A percentile compares a stretch with the other conserved stretches of the same genome.
These are phyloP conservation scores for Gymnoscelis rufifasciata DNA, from an alignment of 2,888 invertebrate species.

Conservation along the genomic window DNA sequence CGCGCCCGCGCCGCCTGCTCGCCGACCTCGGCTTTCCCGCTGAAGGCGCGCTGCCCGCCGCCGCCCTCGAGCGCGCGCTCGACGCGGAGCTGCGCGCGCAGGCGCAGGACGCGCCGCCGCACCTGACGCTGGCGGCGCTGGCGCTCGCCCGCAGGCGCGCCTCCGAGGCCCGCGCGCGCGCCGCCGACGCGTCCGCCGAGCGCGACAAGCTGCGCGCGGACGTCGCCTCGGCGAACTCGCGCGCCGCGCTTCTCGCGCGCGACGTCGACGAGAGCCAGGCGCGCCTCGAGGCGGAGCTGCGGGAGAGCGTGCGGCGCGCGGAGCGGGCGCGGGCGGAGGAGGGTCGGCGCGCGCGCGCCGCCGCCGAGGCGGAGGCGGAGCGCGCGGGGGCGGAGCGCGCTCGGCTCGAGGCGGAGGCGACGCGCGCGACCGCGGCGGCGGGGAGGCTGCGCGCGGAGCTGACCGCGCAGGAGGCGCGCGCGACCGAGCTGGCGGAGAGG, in stretches of 20 bases:
- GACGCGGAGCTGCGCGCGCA: conserved; percentile 80
- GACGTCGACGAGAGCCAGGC: conserved; percentile 95
- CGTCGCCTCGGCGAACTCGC: conserved; percentile 88
- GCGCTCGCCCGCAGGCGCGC: conserved; percentile 83
- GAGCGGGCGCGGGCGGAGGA: conserved; percentile 89
- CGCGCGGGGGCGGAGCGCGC: conserved; percentile 87
- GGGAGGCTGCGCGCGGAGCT: conserved; percentile 56
- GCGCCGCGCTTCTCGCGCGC: conserved; percentile 89
- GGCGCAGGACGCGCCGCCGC: conserved; percentile 25
- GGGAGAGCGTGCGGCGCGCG: conserved; percentile 81
- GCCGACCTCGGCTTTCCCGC: conserved; percentile 83
- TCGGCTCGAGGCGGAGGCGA: conserved; percentile 70
- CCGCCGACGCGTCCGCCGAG: conserved; percentile 84
- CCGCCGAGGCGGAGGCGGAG: conserved; percentile 93
- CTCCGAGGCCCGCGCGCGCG: conserved; percentile 85
- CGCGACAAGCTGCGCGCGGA: conserved; percentile 89
- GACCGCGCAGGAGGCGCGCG: conserved; percentile 20
- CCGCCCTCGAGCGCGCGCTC: conserved; percentile 79
- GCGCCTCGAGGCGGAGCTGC: conserved; percentile 84
- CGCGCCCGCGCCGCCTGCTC: conserved; percentile 81
- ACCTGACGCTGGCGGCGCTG: conserved; percentile 81
- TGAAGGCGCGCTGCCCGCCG: conserved; percentile 75
- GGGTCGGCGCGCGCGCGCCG: conserved; percentile 85
- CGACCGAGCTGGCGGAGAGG: conserved; percentile 18
- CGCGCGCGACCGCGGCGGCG: conserved; percentile 31